Conservation (phyloP, 2,113 vertebrate species). For the Labeo rohita region DNA sequence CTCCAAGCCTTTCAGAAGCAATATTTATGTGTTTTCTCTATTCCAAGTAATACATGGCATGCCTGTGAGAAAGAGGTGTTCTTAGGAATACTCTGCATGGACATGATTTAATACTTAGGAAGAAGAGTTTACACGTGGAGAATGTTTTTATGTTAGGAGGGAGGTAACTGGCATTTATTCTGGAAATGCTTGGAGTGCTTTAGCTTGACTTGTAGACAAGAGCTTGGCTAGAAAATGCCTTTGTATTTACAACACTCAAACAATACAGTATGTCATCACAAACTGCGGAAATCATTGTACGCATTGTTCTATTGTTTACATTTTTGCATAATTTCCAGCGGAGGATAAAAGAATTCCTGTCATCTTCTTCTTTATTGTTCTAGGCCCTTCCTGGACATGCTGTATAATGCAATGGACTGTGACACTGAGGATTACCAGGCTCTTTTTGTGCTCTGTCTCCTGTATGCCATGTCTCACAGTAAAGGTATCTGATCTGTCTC, state of each 20-base stretch:
- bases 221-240: background rate
- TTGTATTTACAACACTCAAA: background rate
- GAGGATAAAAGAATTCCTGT: background rate
- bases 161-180: background rate
- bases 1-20: background rate
- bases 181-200: background rate
- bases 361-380: background rate
- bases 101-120: background rate
- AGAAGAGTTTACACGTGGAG: background rate
- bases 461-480: conserved; percentile 95
- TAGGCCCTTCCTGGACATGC: conserved; percentile 97
- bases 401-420: conserved; percentile 91
- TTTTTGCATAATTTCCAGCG: background rate
- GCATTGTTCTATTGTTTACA: background rate
- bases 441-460: conserved; percentile 96
- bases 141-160: background rate
- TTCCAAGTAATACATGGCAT: background rate
- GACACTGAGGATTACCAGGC: conserved; percentile 90
- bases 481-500: conserved; percentile 77
- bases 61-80: background rate
- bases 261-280: background rate
- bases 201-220: background rate
- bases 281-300: background rate
- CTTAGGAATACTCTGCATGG: background rate
- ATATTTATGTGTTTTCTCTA: background rate